phyloP scores from a whole-genome alignment of 2,113 vertebrate genomes.

The Trinectes maculatus region DNA sequence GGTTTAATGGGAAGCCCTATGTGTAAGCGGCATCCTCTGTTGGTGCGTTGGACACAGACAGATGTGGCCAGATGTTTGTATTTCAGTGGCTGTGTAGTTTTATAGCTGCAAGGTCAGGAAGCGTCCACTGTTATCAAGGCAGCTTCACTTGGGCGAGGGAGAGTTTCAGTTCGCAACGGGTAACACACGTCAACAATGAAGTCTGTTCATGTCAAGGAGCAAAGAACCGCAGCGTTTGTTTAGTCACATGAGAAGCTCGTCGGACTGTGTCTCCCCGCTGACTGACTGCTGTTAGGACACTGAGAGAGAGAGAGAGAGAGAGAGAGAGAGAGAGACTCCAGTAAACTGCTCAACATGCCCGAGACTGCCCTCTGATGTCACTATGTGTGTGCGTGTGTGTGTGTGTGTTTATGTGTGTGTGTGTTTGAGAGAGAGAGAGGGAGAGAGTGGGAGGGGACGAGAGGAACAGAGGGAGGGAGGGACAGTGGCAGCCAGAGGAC shows the following conservation, averaged over 20 bases:
- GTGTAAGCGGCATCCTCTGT: background rate
- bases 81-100: conserved; percentile 1
- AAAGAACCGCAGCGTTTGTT: conserved; percentile 14
- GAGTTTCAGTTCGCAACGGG: conserved; percentile 33
- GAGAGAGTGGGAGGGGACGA: conserved; percentile 62
- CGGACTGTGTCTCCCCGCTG: conserved; percentile 18
- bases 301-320: conserved; percentile 61
- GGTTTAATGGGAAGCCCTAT: background rate
- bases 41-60: background rate
- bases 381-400: conserved; percentile 10
- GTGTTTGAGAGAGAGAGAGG: background rate
- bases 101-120: conserved; percentile 13
- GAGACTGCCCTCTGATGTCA: conserved; percentile 84
- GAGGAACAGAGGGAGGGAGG: conserved; percentile 65
- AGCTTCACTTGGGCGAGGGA: conserved; percentile 40
- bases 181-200: conserved; percentile 10
- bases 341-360: conserved; percentile 82
- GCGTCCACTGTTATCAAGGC: conserved; percentile 27
- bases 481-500: conserved; percentile 71
- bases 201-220: conserved; percentile 6
- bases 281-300: conserved; percentile 2
- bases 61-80: too few relatives aligned
- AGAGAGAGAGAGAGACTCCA: conserved; percentile 63
- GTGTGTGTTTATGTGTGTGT: background rate
- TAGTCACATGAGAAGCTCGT: conserved; percentile 30